Percentiles rank a stretch among this genome's conserved stretches.
Conservation (phyloP, 2,888 invertebrate species). For the Lingula anatina region DNA sequence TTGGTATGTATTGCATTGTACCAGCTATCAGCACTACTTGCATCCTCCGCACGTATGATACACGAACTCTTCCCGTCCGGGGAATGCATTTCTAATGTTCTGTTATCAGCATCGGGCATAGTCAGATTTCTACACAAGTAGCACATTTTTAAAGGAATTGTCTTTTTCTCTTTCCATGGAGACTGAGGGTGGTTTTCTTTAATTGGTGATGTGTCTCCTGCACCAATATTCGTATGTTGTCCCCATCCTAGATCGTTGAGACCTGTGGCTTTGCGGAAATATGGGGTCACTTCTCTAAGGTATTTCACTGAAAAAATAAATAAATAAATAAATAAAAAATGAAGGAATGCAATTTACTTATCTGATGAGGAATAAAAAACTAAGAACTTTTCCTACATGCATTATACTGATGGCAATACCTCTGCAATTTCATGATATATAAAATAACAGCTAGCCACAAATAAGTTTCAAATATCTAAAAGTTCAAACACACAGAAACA, state of each 20-base stretch:
- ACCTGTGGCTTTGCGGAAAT: constrained; percentile 92
- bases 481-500: no score
- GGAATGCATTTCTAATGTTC: constrained; percentile 79
- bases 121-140: constrained; percentile 65
- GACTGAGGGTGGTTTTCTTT: no score
- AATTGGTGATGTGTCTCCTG: no score
- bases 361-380: no score
- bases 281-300: constrained; percentile 92
- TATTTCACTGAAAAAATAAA: constrained; percentile 81
- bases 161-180: constrained; percentile 78
- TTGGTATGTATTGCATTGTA: constrained; percentile 91
- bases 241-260: constrained; percentile 97
- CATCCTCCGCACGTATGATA: constrained; percentile 63
- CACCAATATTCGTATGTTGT: constrained; percentile 25
- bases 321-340: constrained; percentile 5
- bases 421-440: no score
- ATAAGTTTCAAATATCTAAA: no score
- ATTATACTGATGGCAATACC: no score
- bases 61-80: constrained; percentile 89
- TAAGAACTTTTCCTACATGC: no score
- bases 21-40: constrained; percentile 55
- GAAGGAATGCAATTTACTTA: no score
- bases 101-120: constrained; percentile 64
- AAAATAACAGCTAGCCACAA: no score
- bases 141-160: constrained; percentile 85